Base-by-base conservation (phyloP, 2,888 invertebrate genomes). In the Smittia aterrima region DNA sequence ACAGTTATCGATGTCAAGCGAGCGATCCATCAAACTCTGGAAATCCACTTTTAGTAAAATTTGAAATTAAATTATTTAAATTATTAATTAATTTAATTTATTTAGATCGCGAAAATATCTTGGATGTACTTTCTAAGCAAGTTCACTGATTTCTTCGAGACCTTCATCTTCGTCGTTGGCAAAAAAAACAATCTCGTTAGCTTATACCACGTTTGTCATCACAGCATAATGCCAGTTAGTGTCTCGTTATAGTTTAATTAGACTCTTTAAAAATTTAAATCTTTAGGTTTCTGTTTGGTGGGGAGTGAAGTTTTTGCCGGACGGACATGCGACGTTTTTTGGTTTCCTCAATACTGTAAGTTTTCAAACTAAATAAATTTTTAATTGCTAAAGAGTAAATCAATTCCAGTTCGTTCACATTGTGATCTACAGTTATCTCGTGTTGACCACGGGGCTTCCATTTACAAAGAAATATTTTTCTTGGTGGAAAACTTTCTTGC, bases 311-410 rank as follows among this genome's bases (percentile, higher is more conserved):
- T n/a, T 58, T 7, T 22, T 20, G 58, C 27, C 64, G 13, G 64
- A 25, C 25, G 64, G 64, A 11, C 64, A 25, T 11, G n/a, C 22
- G 9, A 64, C 64, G 1, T 64, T 64, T 25, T 64, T 64, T 64
- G 64, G 64, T 7, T 64, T 27, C 20, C 25, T 64, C 11, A 64
- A 64, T 27, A 9, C 16, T 7, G 58, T 7, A 22, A 32, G 32
- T 32, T 32, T 9, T n/a, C n/a, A n/a, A n/a, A n/a, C n/a, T 6
- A 6, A 3, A 9, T 32, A 6, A 9, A 3, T 32, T 32, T 32
- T 32, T 32, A 32, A 32, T 32, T 32, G 9, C 9, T 32, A 32
- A 32, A 3, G 3, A 32, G 9, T 32, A 6, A 32, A 32, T 9
- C 9, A 32, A 6, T 32, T 32, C 9, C 9, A 32, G 18, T 47